Percentiles rank a stretch among this genome's conserved stretches.
Evolutionary conservation across 1,140 invertebrate species (phyloP).

Genomic region (Psix sp.): DNA sequence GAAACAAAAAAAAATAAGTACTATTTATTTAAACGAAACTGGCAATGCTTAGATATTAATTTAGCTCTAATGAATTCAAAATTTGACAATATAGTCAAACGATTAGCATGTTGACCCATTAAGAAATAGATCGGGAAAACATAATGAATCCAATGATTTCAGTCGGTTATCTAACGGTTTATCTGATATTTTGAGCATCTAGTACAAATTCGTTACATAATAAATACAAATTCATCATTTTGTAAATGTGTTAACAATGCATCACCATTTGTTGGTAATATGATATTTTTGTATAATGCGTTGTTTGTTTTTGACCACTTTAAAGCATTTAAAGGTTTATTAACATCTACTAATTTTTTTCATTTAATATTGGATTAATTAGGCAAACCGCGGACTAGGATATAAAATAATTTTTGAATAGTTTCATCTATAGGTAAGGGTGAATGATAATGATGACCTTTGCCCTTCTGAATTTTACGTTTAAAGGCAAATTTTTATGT

Average conservation of each 20-base stretch:
- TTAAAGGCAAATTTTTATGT: slow-evolving; percentile 59
- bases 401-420: slow-evolving; percentile 49
- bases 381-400: not conserved
- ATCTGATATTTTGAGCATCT: slow-evolving; percentile 61
- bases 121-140: slow-evolving; percentile 63
- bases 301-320: slow-evolving; percentile 6
- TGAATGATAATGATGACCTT: slow-evolving; percentile 63
- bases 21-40: slow-evolving; percentile 61
- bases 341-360: slow-evolving; percentile 4
- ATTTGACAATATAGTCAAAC: slow-evolving; percentile 37
- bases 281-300: not conserved
- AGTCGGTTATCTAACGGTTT: slow-evolving; percentile 36
- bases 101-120: slow-evolving; percentile 54
- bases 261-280: not conserved
- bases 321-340: slow-evolving; percentile 3
- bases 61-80: slow-evolving; percentile 38
- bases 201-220: slow-evolving; percentile 56
- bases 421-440: slow-evolving; percentile 62
- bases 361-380: not conserved
- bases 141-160: slow-evolving; percentile 54
- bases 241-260: not conserved
- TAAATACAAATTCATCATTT: too few relatives aligned
- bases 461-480: slow-evolving; percentile 50
- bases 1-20: slow-evolving; percentile 59
- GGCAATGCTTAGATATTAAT: slow-evolving; percentile 59